Percentiles rank a stretch among this genome's conserved stretches.
Evolutionary conservation across 1,140 invertebrate genomes (phyloP).

Genomic region (Drosophila equinoxialis): DNA sequence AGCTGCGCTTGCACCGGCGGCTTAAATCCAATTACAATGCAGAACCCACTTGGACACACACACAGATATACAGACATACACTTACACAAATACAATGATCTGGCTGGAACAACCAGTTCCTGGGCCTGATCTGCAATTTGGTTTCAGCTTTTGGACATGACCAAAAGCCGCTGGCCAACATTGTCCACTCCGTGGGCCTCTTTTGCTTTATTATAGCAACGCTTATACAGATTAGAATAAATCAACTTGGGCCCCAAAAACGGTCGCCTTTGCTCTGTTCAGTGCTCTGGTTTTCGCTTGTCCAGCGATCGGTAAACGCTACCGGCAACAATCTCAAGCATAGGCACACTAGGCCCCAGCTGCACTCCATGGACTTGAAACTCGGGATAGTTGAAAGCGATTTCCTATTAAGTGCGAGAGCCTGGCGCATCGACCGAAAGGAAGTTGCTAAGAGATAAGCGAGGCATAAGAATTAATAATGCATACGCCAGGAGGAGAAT

Average conservation of each 20-base stretch:
- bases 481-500: slow-evolving; percentile 22
- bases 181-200: slow-evolving; percentile 70
- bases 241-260: slow-evolving; percentile 57
- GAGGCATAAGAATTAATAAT: slow-evolving; percentile 56
- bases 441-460: slow-evolving; percentile 70
- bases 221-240: slow-evolving; percentile 80
- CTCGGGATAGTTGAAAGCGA: slow-evolving; percentile 24
- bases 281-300: slow-evolving; percentile 33
- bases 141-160: slow-evolving; percentile 37
- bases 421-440: slow-evolving; percentile 38
- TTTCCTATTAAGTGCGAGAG: slow-evolving; percentile 50
- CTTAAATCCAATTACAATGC: slow-evolving; percentile 77
- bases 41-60: slow-evolving; percentile 44
- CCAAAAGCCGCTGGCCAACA: slow-evolving; percentile 59
- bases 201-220: slow-evolving; percentile 79
- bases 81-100: slow-evolving; percentile 20
- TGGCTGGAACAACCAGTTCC: slow-evolving; percentile 29
- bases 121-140: slow-evolving; percentile 49
- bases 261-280: slow-evolving; percentile 12
- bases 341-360: slow-evolving; percentile 25
- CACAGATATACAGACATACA: not conserved
- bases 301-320: slow-evolving; percentile 65
- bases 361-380: slow-evolving; percentile 17
- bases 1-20: slow-evolving; percentile 69
- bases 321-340: slow-evolving; percentile 59